Evolutionary conservation across 2,113 vertebrate species (phyloP), one percentile per base, ranked within the genome.

Genomic region (Seriola rivoliana): DNA sequence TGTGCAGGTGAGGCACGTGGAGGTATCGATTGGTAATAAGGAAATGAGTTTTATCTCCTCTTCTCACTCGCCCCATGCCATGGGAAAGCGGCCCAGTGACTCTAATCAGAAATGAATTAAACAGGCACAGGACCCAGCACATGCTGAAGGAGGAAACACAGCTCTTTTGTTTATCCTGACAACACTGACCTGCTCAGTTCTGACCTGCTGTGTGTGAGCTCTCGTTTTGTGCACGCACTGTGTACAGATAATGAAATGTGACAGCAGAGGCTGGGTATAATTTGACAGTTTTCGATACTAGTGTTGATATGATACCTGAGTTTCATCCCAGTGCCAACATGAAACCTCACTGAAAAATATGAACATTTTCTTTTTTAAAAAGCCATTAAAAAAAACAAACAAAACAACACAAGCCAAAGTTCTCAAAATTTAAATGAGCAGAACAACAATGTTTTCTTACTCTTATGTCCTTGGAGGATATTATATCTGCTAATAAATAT

Each of bases 91-190:
- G 75, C 86, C 84, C 85, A 8, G 71, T 59, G 85, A 19, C 68
- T 88, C 81, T 78, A 82, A 92, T 89, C 77, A 32, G 72, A 87
- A 88, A 85, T 74, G 77, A 89, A 87, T 88, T 77, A 64, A 82
- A 85, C 71, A 17, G 59, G 71, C 77, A 69, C 70, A 23, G 21
- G 73, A 86, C 80, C 86, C 70, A 44, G 84, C 72, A 23, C 58
- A 73, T 10, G 58, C 68, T 55, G 64, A 50, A 16, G 84, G 42
- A 25, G 44, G 69, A 63, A 16, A 19, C 4, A 4, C 38, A 44
- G 66, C 79, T 64, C 76, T 57, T 54, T 1, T 46, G 29, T 58
- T 52, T 57, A 4, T 57, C 63, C 67, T 8, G 64, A 50, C 55
- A 36, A 62, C 55, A 11, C 50, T 9, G 23, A 70, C 42, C 32